phyloP scores from a whole-genome alignment of 2,113 vertebrate species.

The Ailurus styani region DNA sequence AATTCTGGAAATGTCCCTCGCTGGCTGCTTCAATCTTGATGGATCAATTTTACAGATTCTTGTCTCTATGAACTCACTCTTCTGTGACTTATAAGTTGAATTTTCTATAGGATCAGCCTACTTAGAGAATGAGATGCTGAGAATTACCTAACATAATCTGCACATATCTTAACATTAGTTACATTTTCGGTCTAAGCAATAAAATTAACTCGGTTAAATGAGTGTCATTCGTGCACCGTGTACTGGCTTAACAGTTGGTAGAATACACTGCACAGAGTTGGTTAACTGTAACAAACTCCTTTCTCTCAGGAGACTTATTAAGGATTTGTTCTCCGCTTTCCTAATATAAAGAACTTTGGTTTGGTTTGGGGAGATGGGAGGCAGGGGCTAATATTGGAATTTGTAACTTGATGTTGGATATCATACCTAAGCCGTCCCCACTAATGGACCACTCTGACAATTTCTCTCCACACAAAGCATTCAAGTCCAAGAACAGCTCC shows the following conservation, averaged over 20 bases:
- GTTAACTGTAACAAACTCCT: background rate
- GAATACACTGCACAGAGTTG: slow-evolving; percentile 49
- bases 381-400: background rate
- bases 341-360: background rate
- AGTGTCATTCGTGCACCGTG: slow-evolving; percentile 35
- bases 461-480: background rate
- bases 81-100: slow-evolving; percentile 36
- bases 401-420: slow-evolving; percentile 5
- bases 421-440: background rate
- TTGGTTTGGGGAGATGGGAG: background rate
- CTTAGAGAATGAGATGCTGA: slow-evolving; percentile 53
- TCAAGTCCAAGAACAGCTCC: slow-evolving; percentile 30
- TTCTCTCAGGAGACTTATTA: background rate
- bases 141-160: slow-evolving; percentile 10
- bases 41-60: background rate
- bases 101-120: slow-evolving; percentile 65
- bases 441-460: background rate
- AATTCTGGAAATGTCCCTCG: background rate
- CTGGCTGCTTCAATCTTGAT: background rate
- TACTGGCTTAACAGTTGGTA: slow-evolving; percentile 59
- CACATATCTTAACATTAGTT: background rate
- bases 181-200: slow-evolving; percentile 52
- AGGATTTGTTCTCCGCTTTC: background rate
- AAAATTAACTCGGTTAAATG: slow-evolving; percentile 36
- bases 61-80: background rate